A percentile compares a stretch with the other conserved stretches of the same genome.
These are phyloP conservation scores for Leucania comma DNA, from an alignment of 2,888 invertebrate genomes.

Conservation along the genomic window DNA sequence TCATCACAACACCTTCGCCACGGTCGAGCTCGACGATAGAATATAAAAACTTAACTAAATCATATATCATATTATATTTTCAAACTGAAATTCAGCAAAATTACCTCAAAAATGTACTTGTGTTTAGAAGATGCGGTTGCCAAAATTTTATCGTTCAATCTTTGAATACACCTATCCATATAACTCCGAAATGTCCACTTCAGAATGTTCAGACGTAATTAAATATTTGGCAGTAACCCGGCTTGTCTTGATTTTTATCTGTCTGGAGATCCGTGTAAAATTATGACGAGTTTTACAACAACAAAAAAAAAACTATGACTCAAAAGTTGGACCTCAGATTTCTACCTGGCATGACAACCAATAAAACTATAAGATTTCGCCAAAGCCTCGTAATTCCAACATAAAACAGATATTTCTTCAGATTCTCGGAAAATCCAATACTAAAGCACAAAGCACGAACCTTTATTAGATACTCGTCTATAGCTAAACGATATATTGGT, in stretches of 20 bases:
- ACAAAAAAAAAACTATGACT: constrained; percentile 14
- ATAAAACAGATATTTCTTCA: constrained; percentile 24
- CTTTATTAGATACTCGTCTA: constrained; percentile 51
- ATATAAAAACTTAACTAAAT: no score
- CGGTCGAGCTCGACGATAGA: no score
- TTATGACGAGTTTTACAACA: constrained; percentile 14
- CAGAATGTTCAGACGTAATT: constrained; percentile 17
- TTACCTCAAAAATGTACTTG: constrained; percentile 10
- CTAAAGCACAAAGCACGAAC: constrained; percentile 30
- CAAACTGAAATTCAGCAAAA: background rate
- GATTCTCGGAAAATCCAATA: constrained; percentile 54
- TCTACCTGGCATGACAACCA: constrained; percentile 23
- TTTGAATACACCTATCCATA: constrained; percentile 32
- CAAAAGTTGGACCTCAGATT: constrained; percentile 8
- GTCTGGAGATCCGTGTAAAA: constrained; percentile 43
- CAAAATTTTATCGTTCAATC: constrained; percentile 34
- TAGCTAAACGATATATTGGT: constrained; percentile 65
- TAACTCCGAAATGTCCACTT: constrained; percentile 23
- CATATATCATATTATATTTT: no score
- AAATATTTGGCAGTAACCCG: constrained; percentile 38
- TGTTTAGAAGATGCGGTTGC: constrained; percentile 25
- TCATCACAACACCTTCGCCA: no score
- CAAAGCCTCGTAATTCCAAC: constrained; percentile 14
- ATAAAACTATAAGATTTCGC: constrained; percentile 15
- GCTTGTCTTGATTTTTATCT: constrained; percentile 42